These are phyloP conservation scores for Atherinosoma microstoma DNA, from an alignment of 2,797 vertebrate species.

Conservation along the genomic window DNA sequence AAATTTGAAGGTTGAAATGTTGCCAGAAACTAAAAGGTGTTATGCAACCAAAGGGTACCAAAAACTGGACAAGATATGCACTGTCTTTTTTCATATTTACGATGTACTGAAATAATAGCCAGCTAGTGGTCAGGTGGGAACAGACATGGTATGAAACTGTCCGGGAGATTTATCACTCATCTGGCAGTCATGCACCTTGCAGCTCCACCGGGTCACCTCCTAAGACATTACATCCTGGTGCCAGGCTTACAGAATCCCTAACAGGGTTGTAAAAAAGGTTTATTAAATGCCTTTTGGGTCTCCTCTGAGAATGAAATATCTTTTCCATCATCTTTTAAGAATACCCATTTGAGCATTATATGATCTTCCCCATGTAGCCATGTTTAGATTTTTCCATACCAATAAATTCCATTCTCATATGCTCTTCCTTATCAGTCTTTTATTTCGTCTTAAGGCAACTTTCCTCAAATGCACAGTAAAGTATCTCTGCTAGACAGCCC, in stretches of 20 bases:
- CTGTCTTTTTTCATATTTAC: slow-evolving; percentile 48
- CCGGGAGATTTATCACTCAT: slow-evolving; percentile 70
- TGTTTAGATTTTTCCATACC: slow-evolving; percentile 13
- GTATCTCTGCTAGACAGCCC: slow-evolving; percentile 24
- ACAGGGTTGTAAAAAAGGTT: slow-evolving; percentile 60
- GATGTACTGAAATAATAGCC: slow-evolving; percentile 57
- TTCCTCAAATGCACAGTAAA: slow-evolving; percentile 21
- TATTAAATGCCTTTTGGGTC: slow-evolving; percentile 41
- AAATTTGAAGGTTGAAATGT: neutral
- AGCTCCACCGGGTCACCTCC: slow-evolving; percentile 57
- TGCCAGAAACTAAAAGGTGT: neutral
- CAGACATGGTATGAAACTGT: slow-evolving; percentile 56
- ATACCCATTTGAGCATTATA: slow-evolving; percentile 18
- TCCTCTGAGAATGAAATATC: slow-evolving; percentile 27
- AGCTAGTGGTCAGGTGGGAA: slow-evolving; percentile 56
- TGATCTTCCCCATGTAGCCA: slow-evolving; percentile 26
- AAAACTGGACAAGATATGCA: slow-evolving; percentile 18
- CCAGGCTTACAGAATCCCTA: slow-evolving; percentile 51
- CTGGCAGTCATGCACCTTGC: slow-evolving; percentile 56
- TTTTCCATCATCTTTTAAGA: slow-evolving; percentile 25
- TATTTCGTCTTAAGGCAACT: slow-evolving; percentile 11
- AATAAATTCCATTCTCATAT: slow-evolving; percentile 26
- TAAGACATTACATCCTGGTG: slow-evolving; percentile 75
- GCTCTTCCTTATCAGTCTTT: slow-evolving; percentile 22
- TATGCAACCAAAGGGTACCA: slow-evolving; percentile 8